These are phyloP conservation scores for Hyperoodon ampullatus DNA, from an alignment of 2,113 vertebrate species.

Conservation along the genomic window DNA sequence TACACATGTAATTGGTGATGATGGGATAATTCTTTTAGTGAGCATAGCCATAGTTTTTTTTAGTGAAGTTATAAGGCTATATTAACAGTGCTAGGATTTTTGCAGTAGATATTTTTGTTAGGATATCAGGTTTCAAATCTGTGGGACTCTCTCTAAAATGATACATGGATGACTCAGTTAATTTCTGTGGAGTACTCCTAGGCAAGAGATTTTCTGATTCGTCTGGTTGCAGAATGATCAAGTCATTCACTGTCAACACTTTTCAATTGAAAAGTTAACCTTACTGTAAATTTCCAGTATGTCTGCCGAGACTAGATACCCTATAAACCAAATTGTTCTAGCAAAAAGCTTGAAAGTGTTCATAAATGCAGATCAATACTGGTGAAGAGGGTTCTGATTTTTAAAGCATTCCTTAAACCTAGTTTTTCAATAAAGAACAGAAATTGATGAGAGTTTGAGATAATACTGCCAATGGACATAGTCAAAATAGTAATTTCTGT, in stretches of 20 bases:
- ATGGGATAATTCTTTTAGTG: not conserved
- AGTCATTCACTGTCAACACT: not conserved
- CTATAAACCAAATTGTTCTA: not conserved
- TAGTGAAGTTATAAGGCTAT: not conserved
- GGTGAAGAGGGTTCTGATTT: not conserved
- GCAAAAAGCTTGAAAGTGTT: not conserved
- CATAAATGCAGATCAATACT: not conserved
- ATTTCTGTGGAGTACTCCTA: not conserved
- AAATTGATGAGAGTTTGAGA: not conserved
- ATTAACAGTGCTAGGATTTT: not conserved
- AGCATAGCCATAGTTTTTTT: not conserved
- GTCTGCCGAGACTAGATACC: not conserved
- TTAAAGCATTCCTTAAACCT: not conserved
- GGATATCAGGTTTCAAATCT: not conserved
- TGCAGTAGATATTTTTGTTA: not conserved
- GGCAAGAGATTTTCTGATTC: not conserved
- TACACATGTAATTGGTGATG: not conserved
- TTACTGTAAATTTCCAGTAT: constrained; percentile 7
- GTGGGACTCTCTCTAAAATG: not conserved
- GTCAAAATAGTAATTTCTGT: not conserved
- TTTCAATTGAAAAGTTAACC: not conserved
- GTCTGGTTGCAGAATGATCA: not conserved
- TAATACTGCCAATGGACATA: not conserved
- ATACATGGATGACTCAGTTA: not conserved
- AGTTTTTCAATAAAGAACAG: not conserved